Evolutionary conservation across 2,888 invertebrate species (phyloP), one percentile per base, ranked within the genome.

Genomic region (Desoria tigrina): DNA sequence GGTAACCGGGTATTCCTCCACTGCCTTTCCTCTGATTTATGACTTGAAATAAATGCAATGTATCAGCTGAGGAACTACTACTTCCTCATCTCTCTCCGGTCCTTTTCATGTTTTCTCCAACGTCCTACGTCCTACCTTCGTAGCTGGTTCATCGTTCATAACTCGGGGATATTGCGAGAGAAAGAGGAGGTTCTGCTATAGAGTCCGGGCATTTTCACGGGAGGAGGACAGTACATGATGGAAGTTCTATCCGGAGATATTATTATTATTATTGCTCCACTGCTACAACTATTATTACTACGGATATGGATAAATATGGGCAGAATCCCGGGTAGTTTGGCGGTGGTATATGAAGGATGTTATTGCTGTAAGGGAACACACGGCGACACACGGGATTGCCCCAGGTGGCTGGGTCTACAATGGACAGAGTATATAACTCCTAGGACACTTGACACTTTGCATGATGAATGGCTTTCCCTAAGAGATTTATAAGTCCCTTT

Each of bases 401-500:
- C 75, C 75, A 74, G 75, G 75, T 74, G 74, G 74, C 75, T 75
- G 65, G 37, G 61, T 63, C 63, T 69, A 74, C 73, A 75, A 75
- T 74, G 74, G 74, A 75, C 74, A 75, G 59, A 61, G 63, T 72
- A 60, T n/a, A n/a, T 65, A 69, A 71, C 66, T 71, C 69, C 62
- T 69, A 71, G 70, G 75, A 75, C 73, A 74, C 74, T 75, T 75
- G 75, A 75, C 75, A 75, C 75, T 74, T 73, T 75, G 73, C 72
- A 75, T 75, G 75, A 75, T 75, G 75, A 74, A 75, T 75, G 74
- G 75, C 74, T 75, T 75, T 75, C 73, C 75, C 74, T 74, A 70
- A 70, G 75, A 75, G 74, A 75, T 75, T 75, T 75, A 75, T 72
- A 74, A 72, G 73, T 71, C 74, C 72, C 71, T 74, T 72, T 74